Base-by-base conservation (phyloP, 30 jellyfish, hydroid and myxozoan genomes). In the Cassiopea andromeda region DNA sequence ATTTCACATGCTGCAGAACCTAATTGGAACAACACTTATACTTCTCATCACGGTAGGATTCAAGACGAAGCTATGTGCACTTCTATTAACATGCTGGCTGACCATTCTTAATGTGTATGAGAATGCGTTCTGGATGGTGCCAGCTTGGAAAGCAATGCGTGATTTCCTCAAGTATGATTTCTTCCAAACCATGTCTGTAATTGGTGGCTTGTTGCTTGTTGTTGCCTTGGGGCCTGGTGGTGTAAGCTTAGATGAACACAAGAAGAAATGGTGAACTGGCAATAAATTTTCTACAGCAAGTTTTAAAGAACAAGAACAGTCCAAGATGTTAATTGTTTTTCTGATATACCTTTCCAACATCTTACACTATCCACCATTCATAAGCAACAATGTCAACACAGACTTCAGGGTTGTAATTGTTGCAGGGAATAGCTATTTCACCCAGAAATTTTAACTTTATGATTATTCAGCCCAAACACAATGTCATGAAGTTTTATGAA, bases 171-270 rank as follows among this genome's bases (percentile, higher is more conserved):
- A 97, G 91, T 97, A 92, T 75, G 99, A 97, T 57, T 97, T 97
- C 94, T 97, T 97, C 92, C 99, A 97, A 90, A 97, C 98, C 75
- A 97, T 97, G 99, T 97, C 99, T 69, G 98, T 97, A n/a, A 93
- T 97, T 83, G 99, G 99, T 82, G 99, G 99, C 27, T 84, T 97
- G 27, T 94, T 97, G 70, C 82, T 97, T 82, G 97, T 97, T 43
- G 99, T 97, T 69, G 98, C 99, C 50, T 88, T 97, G 68, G 99
- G 99, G 44, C 99, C 99, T 44, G 99, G 99, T 68, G 98, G 98
- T 16, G 99, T 95, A 14, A 97, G 99, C 80, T 82, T 97, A 44
- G 99, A 97, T 88, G 99, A 97, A 81, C 97, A 87, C 73, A 97
- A 92, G 90, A 97, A 97, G 92, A 97, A 91, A 57, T 97, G 99